Conservation (phyloP, 1,140 invertebrate species). For the Triops longicaudatus region DNA sequence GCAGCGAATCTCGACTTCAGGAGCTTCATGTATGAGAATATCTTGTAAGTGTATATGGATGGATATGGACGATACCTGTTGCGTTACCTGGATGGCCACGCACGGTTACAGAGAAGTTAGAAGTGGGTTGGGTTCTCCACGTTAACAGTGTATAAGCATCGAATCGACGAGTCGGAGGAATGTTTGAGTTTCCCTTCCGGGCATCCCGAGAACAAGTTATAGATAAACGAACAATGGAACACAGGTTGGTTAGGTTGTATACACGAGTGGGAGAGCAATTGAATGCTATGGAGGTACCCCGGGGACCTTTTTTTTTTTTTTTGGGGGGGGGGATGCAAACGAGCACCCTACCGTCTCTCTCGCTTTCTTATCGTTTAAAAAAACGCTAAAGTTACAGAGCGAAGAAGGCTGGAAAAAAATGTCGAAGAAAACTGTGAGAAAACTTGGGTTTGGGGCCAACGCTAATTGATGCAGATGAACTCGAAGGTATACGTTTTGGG, state of each 20-base stretch:
- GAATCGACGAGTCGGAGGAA: background rate
- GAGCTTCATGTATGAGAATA: background rate
- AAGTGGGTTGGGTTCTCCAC: slow-evolving; percentile 5
- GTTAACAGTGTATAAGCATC: background rate
- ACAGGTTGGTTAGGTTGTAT: background rate
- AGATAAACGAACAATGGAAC: slow-evolving; percentile 4
- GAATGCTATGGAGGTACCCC: background rate
- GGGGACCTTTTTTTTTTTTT: background rate
- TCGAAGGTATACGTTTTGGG: background rate
- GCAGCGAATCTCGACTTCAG: background rate
- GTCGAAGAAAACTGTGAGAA: background rate
- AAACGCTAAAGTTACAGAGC: background rate
- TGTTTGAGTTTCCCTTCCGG: background rate
- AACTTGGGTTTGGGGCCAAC: background rate
- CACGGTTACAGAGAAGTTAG: background rate
- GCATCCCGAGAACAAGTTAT: background rate
- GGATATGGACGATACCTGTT: slow-evolving; percentile 8
- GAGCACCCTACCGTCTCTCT: background rate
- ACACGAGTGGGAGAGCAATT: slow-evolving; percentile 14
- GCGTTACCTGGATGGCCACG: background rate
- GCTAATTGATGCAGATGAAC: background rate
- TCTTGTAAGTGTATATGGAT: background rate
- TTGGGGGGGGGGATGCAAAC: background rate
- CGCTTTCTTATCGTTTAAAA: background rate
- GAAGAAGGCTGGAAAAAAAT: background rate